Evolutionary conservation across 2,113 vertebrate species (phyloP), one percentile per base, ranked within the genome.

Genomic region (Campylomormyrus numenius): DNA sequence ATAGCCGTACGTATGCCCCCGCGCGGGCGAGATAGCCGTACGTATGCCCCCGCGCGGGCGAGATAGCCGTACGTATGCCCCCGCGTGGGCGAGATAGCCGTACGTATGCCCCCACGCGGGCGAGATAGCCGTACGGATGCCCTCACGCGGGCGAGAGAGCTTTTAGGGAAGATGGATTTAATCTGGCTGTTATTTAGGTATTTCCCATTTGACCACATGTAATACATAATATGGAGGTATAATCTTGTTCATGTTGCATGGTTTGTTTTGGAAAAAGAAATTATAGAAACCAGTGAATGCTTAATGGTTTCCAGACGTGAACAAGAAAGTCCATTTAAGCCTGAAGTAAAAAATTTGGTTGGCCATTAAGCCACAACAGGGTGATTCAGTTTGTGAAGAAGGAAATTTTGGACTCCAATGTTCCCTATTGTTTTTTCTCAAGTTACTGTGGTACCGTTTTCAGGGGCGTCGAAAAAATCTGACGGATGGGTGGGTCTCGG

Each of bases 401-500:
- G 74, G 74, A 80, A 42, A 17, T 17, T 42, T 39, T 19, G 27
- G 31, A 19, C 13, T 42, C 49, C 85, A 87, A 1, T 35, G 27
- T 87, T 35, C n/a, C 13, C 53, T 56, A 42, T 52, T 35, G 50
- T 39, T 50, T 87, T 31, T 52, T 56, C 85, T 56, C 19, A 53
- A 53, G 11, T 87, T 56, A 35, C 31, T 2, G 6, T 87, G 49
- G 50, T 35, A 21, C 6, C 27, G 11, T 87, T 88, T 90, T 1
- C 90, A 97, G 98, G 98, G 93, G 98, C 98, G 7, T 95, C 98
- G 93, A 97, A 96, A 93, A 99, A 98, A 93, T 97, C 97, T 0
- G 98, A 99, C 0, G 97, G 98, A 85, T 99, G 98, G 98, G 98
- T 99, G 92, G 98, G 98, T 46, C 94, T 99, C 35, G 98, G 98